A percentile compares a stretch with the other conserved stretches of the same genome.
Conservation (phyloP, 2,888 invertebrate genomes). For the Neocrepidodera transversa region DNA sequence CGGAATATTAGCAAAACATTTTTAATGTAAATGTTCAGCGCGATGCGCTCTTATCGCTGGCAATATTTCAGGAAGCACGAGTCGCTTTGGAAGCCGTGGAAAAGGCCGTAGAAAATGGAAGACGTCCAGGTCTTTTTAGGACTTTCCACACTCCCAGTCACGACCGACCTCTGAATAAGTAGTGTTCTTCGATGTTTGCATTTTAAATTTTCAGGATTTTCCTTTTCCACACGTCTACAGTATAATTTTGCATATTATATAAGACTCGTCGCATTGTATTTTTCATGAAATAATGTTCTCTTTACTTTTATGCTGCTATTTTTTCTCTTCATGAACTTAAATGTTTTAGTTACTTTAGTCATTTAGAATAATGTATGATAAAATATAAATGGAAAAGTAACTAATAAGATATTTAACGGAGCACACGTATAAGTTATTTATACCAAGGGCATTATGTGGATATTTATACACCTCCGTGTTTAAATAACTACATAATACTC, state of each 20-base stretch:
- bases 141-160: constrained; percentile 36
- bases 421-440: too few relatives aligned
- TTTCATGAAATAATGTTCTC: constrained; percentile 12
- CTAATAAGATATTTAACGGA: too few relatives aligned
- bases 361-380: too few relatives aligned
- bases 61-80: constrained; percentile 28
- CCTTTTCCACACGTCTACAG: constrained; percentile 36
- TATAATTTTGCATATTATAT: constrained; percentile 36
- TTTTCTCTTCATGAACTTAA: too few relatives aligned
- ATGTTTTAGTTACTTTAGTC: too few relatives aligned
- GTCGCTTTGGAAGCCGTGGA: constrained; percentile 21
- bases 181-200: constrained; percentile 43
- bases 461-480: too few relatives aligned
- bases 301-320: not conserved
- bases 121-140: constrained; percentile 31
- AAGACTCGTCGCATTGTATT: constrained; percentile 20
- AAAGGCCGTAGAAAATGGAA: constrained; percentile 24
- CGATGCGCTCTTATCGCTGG: constrained; percentile 25
- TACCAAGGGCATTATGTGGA: too few relatives aligned
- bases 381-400: too few relatives aligned
- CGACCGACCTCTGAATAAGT: constrained; percentile 42
- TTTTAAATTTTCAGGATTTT: constrained; percentile 42
- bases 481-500: too few relatives aligned
- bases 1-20: constrained; percentile 22
- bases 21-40: constrained; percentile 19